Evolutionary conservation across 2,888 invertebrate species (phyloP).

Genomic region (Hipparchia semele): DNA sequence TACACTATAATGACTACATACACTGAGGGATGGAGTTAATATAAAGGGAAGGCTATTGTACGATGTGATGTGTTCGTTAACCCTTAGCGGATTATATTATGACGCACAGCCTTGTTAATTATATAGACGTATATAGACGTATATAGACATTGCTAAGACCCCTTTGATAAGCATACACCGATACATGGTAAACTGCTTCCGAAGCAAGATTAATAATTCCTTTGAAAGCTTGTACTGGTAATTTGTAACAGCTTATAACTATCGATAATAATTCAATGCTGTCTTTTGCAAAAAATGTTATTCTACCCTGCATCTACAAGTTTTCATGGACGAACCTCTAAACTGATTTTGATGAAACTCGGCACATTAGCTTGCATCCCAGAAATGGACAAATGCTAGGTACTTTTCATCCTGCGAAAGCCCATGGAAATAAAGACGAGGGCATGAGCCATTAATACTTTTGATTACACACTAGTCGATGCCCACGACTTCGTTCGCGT

Average conservation of each 20-base stretch:
- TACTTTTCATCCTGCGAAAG: too few relatives aligned
- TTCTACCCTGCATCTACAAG: too few relatives aligned
- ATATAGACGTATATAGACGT: too few relatives aligned
- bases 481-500: too few relatives aligned
- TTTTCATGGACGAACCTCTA: too few relatives aligned
- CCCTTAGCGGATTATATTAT: conserved; percentile 14
- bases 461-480: too few relatives aligned
- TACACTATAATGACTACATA: neutral
- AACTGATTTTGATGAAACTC: too few relatives aligned
- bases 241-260: neutral
- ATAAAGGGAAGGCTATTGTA: conserved; percentile 4
- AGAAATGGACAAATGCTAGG: too few relatives aligned
- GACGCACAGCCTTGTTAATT: conserved; percentile 11
- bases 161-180: neutral
- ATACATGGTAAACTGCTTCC: neutral
- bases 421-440: too few relatives aligned
- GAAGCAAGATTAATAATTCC: neutral
- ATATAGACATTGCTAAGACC: neutral
- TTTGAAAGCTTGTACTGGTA: neutral
- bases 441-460: too few relatives aligned
- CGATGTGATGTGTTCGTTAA: conserved; percentile 8
- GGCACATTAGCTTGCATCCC: too few relatives aligned
- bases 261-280: neutral
- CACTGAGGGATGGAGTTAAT: neutral
- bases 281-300: too few relatives aligned